Evolutionary conservation across 2,888 invertebrate species (phyloP).

Genomic region (Clanis bilineata): DNA sequence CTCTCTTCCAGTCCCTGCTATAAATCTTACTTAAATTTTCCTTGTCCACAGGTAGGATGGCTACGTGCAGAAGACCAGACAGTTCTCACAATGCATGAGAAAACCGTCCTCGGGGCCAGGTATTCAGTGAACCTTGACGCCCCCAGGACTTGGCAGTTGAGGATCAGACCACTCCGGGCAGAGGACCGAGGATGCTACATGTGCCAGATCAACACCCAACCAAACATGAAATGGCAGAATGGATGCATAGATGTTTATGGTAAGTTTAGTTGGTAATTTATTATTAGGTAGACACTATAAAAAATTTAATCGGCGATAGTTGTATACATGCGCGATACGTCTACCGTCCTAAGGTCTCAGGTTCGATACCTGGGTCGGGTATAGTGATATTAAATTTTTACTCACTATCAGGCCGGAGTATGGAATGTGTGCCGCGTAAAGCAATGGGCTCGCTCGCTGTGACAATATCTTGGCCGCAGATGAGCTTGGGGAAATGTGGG

Average conservation of each 20-base stretch:
- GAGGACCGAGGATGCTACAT: slow-evolving; percentile 94
- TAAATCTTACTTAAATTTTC: not conserved
- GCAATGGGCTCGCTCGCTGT: too few species aligned
- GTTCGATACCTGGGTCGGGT: too few species aligned
- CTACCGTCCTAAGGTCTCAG: too few species aligned
- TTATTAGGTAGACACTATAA: too few species aligned
- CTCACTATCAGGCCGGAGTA: too few species aligned
- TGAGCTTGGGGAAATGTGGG: too few species aligned
- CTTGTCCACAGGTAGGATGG: slow-evolving; percentile 89
- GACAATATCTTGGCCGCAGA: too few species aligned
- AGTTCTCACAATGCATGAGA: slow-evolving; percentile 91
- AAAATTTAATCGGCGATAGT: too few species aligned
- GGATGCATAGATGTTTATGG: slow-evolving; percentile 95
- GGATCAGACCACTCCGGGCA: slow-evolving; percentile 91
- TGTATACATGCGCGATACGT: too few species aligned
- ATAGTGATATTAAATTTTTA: too few species aligned
- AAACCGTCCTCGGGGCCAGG: slow-evolving; percentile 92
- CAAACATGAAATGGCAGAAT: slow-evolving; percentile 92
- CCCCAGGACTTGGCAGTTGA: slow-evolving; percentile 91
- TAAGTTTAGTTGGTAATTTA: slow-evolving; percentile 66
- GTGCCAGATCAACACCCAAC: slow-evolving; percentile 94
- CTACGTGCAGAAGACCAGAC: slow-evolving; percentile 94
- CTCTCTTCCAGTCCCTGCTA: not conserved
- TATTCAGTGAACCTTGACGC: slow-evolving; percentile 92
- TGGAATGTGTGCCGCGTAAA: too few species aligned